A percentile compares a stretch with the other conserved stretches of the same genome.
Conservation (phyloP, 2,888 invertebrate genomes). For the Scrobipalpa costella region DNA sequence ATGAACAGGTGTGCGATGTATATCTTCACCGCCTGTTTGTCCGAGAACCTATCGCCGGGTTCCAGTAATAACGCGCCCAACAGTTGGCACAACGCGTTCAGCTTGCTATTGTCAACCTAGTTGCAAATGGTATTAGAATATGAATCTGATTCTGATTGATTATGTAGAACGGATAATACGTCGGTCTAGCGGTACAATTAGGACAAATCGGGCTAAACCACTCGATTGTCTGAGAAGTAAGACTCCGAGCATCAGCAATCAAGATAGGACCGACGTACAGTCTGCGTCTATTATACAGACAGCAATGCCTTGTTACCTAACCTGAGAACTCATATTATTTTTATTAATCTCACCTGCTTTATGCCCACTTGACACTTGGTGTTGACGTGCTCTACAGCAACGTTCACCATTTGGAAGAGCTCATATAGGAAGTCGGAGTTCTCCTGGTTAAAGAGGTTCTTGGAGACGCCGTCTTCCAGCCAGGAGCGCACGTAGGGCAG, state of each 20-base stretch:
- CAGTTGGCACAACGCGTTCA: conserved; percentile 86
- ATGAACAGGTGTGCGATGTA: conserved; percentile 89
- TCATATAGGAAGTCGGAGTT: conserved; percentile 83
- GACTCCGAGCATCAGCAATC: too few species aligned
- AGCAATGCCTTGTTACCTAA: too few species aligned
- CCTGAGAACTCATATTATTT: too few species aligned
- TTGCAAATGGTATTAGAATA: too few species aligned
- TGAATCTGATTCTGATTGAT: too few species aligned
- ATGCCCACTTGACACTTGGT: conserved; percentile 87
- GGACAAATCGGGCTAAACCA: too few species aligned
- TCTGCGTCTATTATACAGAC: too few species aligned
- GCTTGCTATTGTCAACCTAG: conserved; percentile 92
- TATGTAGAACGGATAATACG: too few species aligned
- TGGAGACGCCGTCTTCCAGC: conserved; percentile 80
- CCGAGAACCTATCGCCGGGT: conserved; percentile 82
- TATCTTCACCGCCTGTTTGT: conserved; percentile 82
- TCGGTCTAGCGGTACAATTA: too few species aligned
- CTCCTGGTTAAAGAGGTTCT: conserved; percentile 74
- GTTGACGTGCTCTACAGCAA: conserved; percentile 84
- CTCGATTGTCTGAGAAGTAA: too few species aligned
- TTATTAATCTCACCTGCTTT: conserved; percentile 81
- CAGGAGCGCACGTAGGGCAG: conserved; percentile 90
- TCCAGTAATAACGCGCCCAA: conserved; percentile 85
- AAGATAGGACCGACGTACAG: too few species aligned
- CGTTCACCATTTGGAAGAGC: conserved; percentile 85